A percentile compares a stretch with the other conserved stretches of the same genome.
Evolutionary conservation across 1,140 invertebrate species (phyloP).

Genomic region (Drosophila leontia): DNA sequence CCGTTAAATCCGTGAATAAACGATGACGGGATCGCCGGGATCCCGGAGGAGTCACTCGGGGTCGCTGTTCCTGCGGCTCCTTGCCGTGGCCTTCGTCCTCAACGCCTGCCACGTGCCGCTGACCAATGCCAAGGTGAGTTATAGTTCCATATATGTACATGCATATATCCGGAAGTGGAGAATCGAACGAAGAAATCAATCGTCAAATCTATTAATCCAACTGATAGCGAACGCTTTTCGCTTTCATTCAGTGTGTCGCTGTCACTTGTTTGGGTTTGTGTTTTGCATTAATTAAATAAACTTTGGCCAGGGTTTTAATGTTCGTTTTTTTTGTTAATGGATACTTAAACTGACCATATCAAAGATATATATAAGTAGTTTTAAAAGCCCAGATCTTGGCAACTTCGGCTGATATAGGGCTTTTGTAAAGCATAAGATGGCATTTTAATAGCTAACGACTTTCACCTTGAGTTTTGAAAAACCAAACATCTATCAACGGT

Average conservation of each 20-base stretch:
- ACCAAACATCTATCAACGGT: not conserved
- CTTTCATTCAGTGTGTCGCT: not conserved
- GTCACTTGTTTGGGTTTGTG: slow-evolving; percentile 9
- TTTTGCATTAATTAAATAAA: slow-evolving; percentile 17
- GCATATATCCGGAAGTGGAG: not conserved
- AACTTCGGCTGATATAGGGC: not conserved
- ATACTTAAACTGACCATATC: not conserved
- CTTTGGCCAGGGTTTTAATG: not conserved
- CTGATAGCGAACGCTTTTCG: slow-evolving; percentile 14
- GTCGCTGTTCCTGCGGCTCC: slow-evolving; percentile 67
- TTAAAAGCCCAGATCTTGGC: not conserved
- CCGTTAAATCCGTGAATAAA: slow-evolving; percentile 1
- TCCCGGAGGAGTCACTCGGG: slow-evolving; percentile 54
- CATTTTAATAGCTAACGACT: slow-evolving; percentile 9
- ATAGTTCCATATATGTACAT: not conserved
- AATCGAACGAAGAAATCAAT: slow-evolving; percentile 13
- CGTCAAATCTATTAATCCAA: not conserved
- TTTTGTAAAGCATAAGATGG: not conserved
- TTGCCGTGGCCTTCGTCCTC: slow-evolving; percentile 62
- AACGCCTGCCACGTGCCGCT: slow-evolving; percentile 63
- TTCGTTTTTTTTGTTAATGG: slow-evolving; percentile 1
- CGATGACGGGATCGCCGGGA: slow-evolving; percentile 72
- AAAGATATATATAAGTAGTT: not conserved
- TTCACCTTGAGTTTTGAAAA: slow-evolving; percentile 1
- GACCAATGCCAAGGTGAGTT: slow-evolving; percentile 75